Evolutionary conservation across 92 coral and sea anemone species (phyloP).

Genomic region (Blastomussa wellsi): DNA sequence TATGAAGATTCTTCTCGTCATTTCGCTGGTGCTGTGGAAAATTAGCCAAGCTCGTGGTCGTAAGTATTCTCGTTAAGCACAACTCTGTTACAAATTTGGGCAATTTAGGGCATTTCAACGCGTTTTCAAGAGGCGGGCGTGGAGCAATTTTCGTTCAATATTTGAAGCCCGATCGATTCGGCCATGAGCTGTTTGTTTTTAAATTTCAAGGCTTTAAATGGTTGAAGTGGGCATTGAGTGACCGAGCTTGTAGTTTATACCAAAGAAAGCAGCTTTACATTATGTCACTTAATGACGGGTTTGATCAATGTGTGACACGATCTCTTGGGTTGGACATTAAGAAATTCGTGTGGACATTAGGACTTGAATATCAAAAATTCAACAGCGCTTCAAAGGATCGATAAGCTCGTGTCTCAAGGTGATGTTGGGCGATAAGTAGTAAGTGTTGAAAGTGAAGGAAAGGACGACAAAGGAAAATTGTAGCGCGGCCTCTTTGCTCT

Average conservation of each 20-base stretch:
- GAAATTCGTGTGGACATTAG: neutral
- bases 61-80: conserved; percentile 1
- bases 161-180: neutral
- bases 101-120: neutral
- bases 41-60: conserved; percentile 3
- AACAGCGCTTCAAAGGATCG: neutral
- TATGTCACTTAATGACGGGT: neutral
- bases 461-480: neutral
- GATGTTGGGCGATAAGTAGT: neutral
- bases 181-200: neutral
- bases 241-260: neutral
- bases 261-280: neutral
- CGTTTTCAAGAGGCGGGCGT: neutral
- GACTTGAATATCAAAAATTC: neutral
- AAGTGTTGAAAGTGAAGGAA: neutral
- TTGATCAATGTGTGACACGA: neutral
- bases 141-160: neutral
- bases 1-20: conserved; percentile 9
- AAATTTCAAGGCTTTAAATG: neutral
- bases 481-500: neutral
- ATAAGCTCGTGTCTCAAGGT: neutral
- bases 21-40: conserved; percentile 6
- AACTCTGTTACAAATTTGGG: neutral
- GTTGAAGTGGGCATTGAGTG: neutral
- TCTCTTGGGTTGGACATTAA: neutral